Evolutionary conservation across 2,888 invertebrate genomes (phyloP), one percentile per base, ranked within the genome.

Genomic region (Athripsodes cinereus): DNA sequence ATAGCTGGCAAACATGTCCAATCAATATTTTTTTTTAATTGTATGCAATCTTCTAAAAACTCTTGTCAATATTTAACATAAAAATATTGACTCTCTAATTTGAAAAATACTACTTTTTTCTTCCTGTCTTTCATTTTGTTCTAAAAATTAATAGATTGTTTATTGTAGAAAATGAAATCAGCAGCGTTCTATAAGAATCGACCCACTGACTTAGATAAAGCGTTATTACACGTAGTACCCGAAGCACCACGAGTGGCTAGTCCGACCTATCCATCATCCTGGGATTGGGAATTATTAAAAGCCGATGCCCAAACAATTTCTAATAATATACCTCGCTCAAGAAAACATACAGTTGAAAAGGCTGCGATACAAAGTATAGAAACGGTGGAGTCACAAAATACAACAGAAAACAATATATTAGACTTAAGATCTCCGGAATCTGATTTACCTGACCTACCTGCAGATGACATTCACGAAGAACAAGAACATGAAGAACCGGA

Each of bases 141-240:
- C n/a, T n/a, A n/a, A n/a, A n/a, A n/a, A n/a, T n/a, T n/a, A n/a
- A n/a, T n/a, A n/a, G n/a, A n/a, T n/a, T n/a, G n/a, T n/a, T n/a
- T n/a, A n/a, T n/a, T n/a, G n/a, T 76, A 93, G 92, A 90, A 85
- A 83, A 87, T 89, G 72, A 90, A 87, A 77, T 86, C 88, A 1
- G 85, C 93, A 1, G 84, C 83, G 10, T 89, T 87, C 71, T 93
- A 94, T 70, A 82, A 84, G 68, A 89, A 83, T 65, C 83, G 87
- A 67, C 81, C 84, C 18, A 81, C 84, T 63, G 93, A 94, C 70
- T 79, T 94, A 61, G 92, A 94, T 67, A 80, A 85, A 64, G 83
- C 82, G 59, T 74, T 84, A 50, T 75, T 93, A 22, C 81, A 82
- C 61, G 81, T 83, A 46, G 71, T 92, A 63, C 92, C 92, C 5